Evolutionary conservation across 53 echinoderm and acorn worm species (phyloP).

Genomic region (Hippasteria phrygiana): DNA sequence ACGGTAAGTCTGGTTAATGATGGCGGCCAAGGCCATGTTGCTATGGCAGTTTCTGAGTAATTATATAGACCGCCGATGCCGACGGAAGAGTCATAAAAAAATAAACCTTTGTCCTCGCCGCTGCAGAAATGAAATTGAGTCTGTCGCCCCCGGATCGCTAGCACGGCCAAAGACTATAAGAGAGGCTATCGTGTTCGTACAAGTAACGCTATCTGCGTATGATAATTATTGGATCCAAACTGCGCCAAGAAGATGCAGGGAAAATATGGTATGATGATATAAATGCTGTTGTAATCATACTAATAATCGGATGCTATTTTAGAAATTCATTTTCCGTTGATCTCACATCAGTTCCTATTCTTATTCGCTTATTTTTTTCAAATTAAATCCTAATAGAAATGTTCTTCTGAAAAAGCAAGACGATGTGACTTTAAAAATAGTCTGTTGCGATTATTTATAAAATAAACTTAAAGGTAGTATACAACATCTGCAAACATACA

Average conservation of each 20-base stretch:
- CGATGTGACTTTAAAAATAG: no score
- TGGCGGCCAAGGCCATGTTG: constrained; percentile 62
- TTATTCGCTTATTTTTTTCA: no score
- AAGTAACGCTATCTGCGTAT: neutral
- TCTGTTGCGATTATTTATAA: no score
- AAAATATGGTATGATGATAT: neutral
- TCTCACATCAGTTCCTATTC: no score
- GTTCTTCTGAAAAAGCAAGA: no score
- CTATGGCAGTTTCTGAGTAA: constrained; percentile 20
- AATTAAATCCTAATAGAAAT: no score
- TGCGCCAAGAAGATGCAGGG: neutral
- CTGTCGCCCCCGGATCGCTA: neutral
- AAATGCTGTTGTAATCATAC: no score
- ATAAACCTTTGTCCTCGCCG: constrained; percentile 28
- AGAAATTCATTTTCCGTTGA: no score
- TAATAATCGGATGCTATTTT: no score
- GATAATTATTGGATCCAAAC: neutral
- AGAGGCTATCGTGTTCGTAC: neutral
- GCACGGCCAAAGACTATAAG: neutral
- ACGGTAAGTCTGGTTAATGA: constrained; percentile 58
- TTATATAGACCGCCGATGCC: constrained; percentile 31
- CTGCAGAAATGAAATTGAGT: neutral
- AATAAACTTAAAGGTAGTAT: no score
- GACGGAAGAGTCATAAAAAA: neutral
- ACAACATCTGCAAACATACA: no score